These are phyloP conservation scores for Lordiphosa collinella DNA, from an alignment of 1,140 invertebrate genomes.

Conservation along the genomic window DNA sequence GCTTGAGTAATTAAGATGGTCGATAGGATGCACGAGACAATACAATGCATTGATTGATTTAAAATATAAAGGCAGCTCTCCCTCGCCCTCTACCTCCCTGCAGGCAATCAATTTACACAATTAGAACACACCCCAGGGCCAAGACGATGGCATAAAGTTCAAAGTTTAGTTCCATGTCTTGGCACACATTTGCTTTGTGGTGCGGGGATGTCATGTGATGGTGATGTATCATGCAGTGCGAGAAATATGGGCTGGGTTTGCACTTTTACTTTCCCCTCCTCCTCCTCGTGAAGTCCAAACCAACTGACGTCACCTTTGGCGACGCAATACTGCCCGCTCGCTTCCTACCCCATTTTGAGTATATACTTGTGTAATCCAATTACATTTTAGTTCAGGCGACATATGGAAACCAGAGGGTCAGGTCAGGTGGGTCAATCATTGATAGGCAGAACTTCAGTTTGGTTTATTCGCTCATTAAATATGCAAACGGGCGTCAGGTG, in stretches of 20 bases:
- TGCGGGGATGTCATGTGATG: neutral
- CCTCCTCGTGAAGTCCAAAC: neutral
- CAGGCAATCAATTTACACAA: constrained; percentile 62
- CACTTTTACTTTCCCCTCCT: too few species aligned
- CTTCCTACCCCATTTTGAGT: neutral
- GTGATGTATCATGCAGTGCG: neutral
- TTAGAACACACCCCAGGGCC: constrained; percentile 32
- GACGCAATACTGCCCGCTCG: constrained; percentile 14
- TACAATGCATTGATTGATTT: constrained; percentile 61
- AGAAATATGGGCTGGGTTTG: constrained; percentile 9
- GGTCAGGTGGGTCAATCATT: constrained; percentile 11
- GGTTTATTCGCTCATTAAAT: constrained; percentile 25
- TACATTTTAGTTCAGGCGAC: constrained; percentile 30
- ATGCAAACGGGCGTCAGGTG: constrained; percentile 39
- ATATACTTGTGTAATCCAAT: constrained; percentile 56
- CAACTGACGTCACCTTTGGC: constrained; percentile 39
- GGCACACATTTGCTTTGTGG: neutral
- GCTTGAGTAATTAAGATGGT: constrained; percentile 40
- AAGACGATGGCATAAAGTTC: constrained; percentile 19
- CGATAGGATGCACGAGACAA: constrained; percentile 24
- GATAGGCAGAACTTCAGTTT: constrained; percentile 4
- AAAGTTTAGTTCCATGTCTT: constrained; percentile 24
- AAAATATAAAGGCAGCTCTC: constrained; percentile 38
- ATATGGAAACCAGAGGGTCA: constrained; percentile 11
- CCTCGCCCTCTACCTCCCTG: neutral